Evolutionary conservation across 2,797 vertebrate species (phyloP).

Genomic region (Sebastes taczanowskii): DNA sequence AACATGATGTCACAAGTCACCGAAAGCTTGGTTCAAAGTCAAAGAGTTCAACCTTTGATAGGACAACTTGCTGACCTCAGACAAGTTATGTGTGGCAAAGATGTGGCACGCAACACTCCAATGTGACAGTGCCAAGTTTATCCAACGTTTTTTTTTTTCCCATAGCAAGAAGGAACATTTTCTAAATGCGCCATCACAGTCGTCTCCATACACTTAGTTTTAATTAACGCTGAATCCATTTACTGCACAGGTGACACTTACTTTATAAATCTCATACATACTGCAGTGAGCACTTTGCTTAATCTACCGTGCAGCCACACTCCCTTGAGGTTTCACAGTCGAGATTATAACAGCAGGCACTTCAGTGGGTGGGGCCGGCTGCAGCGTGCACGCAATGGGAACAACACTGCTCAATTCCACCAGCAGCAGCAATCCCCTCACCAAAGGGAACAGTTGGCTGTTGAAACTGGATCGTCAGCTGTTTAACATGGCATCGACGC

Average conservation of each 20-base stretch:
- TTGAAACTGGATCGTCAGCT: conserved; percentile 8
- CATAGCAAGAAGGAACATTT: neutral
- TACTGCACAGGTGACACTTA: conserved; percentile 30
- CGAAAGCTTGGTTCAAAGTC: neutral
- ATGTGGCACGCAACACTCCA: neutral
- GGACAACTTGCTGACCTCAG: neutral
- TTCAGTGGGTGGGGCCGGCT: conserved; percentile 35
- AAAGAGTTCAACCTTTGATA: neutral
- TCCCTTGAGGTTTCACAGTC: conserved; percentile 31
- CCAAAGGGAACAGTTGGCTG: neutral
- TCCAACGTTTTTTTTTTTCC: neutral
- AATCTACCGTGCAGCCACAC: conserved; percentile 31
- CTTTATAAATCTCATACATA: conserved; percentile 46
- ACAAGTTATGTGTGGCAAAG: neutral
- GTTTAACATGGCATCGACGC: neutral
- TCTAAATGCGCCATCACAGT: conserved; percentile 18
- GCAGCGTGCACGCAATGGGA: conserved; percentile 9
- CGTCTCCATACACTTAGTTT: conserved; percentile 34
- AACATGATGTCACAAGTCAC: neutral
- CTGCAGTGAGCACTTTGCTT: conserved; percentile 43
- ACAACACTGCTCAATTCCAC: neutral
- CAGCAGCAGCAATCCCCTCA: neutral
- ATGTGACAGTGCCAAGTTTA: neutral
- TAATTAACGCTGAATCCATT: conserved; percentile 46
- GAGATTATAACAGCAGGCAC: conserved; percentile 27